Evolutionary conservation across 2,113 vertebrate species (phyloP).

Genomic region (Bungarus multicinctus): DNA sequence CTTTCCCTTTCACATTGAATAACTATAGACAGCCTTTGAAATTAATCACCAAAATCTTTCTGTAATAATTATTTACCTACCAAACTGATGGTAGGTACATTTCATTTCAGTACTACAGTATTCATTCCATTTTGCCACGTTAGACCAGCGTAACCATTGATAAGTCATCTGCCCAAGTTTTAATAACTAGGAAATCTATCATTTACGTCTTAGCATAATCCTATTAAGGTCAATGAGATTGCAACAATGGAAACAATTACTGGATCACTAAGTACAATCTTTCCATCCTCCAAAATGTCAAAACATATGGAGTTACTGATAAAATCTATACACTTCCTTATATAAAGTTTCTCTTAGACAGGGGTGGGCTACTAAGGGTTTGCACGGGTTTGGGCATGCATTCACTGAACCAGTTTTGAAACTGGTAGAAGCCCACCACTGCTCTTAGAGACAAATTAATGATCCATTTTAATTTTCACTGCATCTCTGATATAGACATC

Average conservation of each 20-base stretch:
- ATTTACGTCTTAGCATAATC: neutral
- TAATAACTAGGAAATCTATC: neutral
- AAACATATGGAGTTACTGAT: neutral
- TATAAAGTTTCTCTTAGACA: neutral
- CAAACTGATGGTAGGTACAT: too few species aligned
- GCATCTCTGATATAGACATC: neutral
- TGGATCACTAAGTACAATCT: neutral
- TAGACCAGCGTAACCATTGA: neutral
- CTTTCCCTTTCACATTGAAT: neutral
- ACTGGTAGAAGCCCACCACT: too few species aligned
- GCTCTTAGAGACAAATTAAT: neutral
- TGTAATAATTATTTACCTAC: too few species aligned
- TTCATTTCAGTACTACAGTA: neutral
- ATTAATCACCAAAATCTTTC: neutral
- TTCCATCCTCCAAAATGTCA: neutral
- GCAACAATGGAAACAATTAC: neutral
- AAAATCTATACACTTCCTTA: neutral
- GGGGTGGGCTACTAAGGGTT: too few species aligned
- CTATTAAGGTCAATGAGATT: neutral
- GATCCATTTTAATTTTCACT: neutral
- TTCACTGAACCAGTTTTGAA: too few species aligned
- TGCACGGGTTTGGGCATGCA: too few species aligned
- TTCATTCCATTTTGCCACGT: neutral
- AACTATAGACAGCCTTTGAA: neutral
- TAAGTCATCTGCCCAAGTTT: neutral